A percentile compares a stretch with the other conserved stretches of the same genome.
Evolutionary conservation across 37 sponge, comb jelly and placozoan genomes (phyloP).

Genomic region (Hormiphora californensis): DNA sequence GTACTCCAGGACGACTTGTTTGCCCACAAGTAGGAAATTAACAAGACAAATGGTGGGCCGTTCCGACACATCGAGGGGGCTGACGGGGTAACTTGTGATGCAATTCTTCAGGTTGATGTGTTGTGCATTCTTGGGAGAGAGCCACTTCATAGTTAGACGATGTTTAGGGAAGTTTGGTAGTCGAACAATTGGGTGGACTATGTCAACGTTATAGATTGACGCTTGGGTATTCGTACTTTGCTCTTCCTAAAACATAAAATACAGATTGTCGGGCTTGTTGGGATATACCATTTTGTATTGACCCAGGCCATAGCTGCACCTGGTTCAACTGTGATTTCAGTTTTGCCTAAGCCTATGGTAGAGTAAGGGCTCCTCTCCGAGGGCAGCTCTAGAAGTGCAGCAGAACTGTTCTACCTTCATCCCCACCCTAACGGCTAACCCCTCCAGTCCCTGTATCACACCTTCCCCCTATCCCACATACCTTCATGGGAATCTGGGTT

Average conservation of each 20-base stretch:
- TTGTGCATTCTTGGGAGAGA: slow-evolving; percentile 45
- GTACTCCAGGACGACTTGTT: slow-evolving; percentile 50
- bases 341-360: no score
- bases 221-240: slow-evolving; percentile 53
- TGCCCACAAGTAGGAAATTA: slow-evolving; percentile 48
- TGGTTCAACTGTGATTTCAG: no score
- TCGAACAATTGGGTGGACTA: slow-evolving; percentile 12
- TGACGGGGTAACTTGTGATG: slow-evolving; percentile 24
- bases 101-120: slow-evolving; percentile 53
- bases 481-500: slow-evolving; percentile 47
- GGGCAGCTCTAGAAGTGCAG: no score
- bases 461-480: no score
- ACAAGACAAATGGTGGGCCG: slow-evolving; percentile 40
- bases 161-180: slow-evolving; percentile 12
- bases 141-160: slow-evolving; percentile 48
- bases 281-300: no score
- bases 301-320: no score
- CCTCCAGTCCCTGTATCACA: no score
- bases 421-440: no score
- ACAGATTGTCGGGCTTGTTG: no score
- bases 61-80: slow-evolving; percentile 23
- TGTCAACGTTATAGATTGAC: slow-evolving; percentile 11
- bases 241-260: slow-evolving; percentile 27
- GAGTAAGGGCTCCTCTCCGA: no score
- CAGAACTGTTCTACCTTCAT: no score